These are phyloP conservation scores for Lacanobia wlatinum DNA, from an alignment of 2,888 invertebrate genomes.

Conservation along the genomic window DNA sequence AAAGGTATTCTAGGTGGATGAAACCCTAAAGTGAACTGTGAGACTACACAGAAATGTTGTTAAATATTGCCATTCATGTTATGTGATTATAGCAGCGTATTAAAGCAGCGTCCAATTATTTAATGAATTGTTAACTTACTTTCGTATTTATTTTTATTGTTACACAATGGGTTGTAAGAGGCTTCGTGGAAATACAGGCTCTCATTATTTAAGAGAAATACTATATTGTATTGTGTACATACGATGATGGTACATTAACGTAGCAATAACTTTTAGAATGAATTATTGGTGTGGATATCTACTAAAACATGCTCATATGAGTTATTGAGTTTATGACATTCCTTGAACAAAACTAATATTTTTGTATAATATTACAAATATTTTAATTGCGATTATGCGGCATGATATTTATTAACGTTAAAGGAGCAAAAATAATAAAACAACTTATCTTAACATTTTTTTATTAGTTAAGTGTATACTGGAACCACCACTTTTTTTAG, in stretches of 20 bases:
- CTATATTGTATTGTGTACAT: slow-evolving; percentile 30
- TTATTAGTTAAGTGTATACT: slow-evolving; percentile 75
- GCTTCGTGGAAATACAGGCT: slow-evolving; percentile 24
- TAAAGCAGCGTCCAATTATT: slow-evolving; percentile 31
- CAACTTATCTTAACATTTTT: slow-evolving; percentile 66
- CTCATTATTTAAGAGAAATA: slow-evolving; percentile 9
- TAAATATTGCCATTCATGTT: slow-evolving; percentile 38
- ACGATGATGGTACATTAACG: slow-evolving; percentile 1
- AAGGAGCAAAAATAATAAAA: slow-evolving; percentile 60
- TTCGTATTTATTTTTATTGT: slow-evolving; percentile 28
- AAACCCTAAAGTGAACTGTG: slow-evolving; percentile 7
- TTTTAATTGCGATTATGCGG: slow-evolving; percentile 2
- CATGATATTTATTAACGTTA: slow-evolving; percentile 10
- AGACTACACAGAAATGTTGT: slow-evolving; percentile 30
- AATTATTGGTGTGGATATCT: neutral
- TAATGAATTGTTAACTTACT: slow-evolving; percentile 8
- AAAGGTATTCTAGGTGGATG: slow-evolving; percentile 30
- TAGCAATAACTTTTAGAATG: slow-evolving; percentile 12
- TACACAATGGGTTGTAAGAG: slow-evolving; percentile 21
- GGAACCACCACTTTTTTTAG: slow-evolving; percentile 71
- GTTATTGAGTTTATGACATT: slow-evolving; percentile 19
- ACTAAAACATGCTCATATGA: neutral
- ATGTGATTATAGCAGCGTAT: slow-evolving; percentile 37
- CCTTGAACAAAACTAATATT: slow-evolving; percentile 28
- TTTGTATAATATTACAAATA: slow-evolving; percentile 10